Base-by-base conservation (phyloP, 2,113 vertebrate genomes). In the Macroglossus sobrinus region DNA sequence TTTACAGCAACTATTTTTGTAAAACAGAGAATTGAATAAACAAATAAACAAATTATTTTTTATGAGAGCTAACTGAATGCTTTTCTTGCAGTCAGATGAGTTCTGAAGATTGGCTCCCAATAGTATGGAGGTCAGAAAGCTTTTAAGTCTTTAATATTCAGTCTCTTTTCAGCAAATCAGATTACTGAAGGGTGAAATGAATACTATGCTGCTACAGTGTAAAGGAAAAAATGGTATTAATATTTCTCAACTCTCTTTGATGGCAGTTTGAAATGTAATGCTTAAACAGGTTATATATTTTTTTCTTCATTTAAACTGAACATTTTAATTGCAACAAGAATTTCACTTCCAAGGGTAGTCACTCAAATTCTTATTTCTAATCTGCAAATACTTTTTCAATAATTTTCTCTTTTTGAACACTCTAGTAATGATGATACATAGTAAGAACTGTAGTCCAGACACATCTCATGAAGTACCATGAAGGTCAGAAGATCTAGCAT, bases 161-260 rank as follows among this genome's bases (percentile, higher is more conserved):
- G 66, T 68, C 22, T 85, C 59, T 92, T 87, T 35, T 78, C 40
- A 74, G 66, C 33, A 53, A 93, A 81, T 64, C 90, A 72, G 35
- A 19, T 96, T 91, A 97, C 22, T 78, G 61, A 95, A 94, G 59
- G 35, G 28, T 91, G 38, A 96, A 97, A 93, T 93, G 89, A 95
- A 78, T 45, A 81, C 43, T 82, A 55, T 81, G 64, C 18, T 78
- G 14, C 45, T 89, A 71, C 15, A 74, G 22, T n/a, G 13, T 74
- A 19, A 88, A 85, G 35, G 14, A 7, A 92, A 84, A 91, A 85
- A 35, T 19, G 50, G 24, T 50, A 30, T 88, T 21, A n/a, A 33
- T 40, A 72, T 64, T 24, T 84, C 59, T 80, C 59, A 84, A 30
- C 35, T 78, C 26, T 81, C 84, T 21, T 81, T 88, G 40, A 75